Base-by-base conservation (phyloP, 53 echinoderm and acorn worm species). In the Mesocentrotus franciscanus region DNA sequence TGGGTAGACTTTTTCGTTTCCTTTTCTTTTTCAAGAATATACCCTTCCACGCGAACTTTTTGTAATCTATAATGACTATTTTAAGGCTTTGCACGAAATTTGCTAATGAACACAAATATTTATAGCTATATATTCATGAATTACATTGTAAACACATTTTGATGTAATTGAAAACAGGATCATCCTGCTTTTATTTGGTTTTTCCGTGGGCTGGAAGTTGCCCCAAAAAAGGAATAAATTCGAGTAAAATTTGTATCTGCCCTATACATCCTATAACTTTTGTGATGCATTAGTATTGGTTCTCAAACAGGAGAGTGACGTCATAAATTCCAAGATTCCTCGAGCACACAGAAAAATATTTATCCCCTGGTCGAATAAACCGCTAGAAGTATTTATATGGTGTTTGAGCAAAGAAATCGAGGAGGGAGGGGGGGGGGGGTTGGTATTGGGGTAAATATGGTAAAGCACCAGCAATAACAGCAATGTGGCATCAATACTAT, bases 251-350 rank as follows among this genome's bases (percentile, higher is more conserved):
- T 4, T 0, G 66, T 1, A 14, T 74, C 74, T 74, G 74, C 14
- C 14, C 29, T 10, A 29, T 18, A 66, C 17, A 66, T 1, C 2
- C 16, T 16, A 36, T 36, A 84, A 20, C 84, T 84, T 42, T 1
- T 78, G 8, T 1, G 2, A 66, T 66, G 12, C 30, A 49, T 6
- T 22, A 9, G 57, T 29, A 20, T 91, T 34, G 22, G 4, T 91
- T 14, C 35, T 30, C 61, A 56, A 66, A 66, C 68, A 35, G 18
- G 42, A 39, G 17, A 68, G 26, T 91, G 91, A 91, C 91, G 91
- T 91, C 91, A 91, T 17, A 56, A 64, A 91, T 91, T 91, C 91
- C 91, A 91, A 68, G 68, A 91, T 66, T 39, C 68, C 59, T 33
- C 35, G 22, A 91, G 42, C n/a, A 35, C 42, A 30, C 36, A 35